Evolutionary conservation across 2,113 vertebrate species (phyloP), one percentile per base, ranked within the genome.

Genomic region (Nothobranchius kuhntae): DNA sequence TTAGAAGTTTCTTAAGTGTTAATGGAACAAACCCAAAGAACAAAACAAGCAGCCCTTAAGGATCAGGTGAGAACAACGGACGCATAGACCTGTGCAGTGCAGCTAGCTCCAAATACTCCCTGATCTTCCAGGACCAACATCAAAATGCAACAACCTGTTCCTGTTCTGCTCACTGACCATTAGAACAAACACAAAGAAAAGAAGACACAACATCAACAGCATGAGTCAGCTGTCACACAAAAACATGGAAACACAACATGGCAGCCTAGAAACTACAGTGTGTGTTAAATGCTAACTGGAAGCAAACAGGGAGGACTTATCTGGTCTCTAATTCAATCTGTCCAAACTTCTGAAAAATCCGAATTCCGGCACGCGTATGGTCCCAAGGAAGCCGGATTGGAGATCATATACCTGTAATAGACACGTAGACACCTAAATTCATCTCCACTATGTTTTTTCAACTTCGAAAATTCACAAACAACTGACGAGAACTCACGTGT

Each of bases 371-470:
- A 92, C 90, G 89, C 92, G 92, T 90, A 93, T 91, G 92, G 92
- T 92, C 91, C 92, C 92, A 89, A 92, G 92, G 92, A 93, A 91
- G 92, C 92, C 92, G 92, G 92, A 93, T 93, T 93, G 92, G 92
- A 93, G 92, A 93, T 91, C 92, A 93, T 93, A 93, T 93, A 93
- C 92, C 92, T 93, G 92, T 90, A 93, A 93, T 93, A 93, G 92
- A 93, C 92, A 93, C 71, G 92, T 90, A 92, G 88, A 93, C 78
- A 93, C 88, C 92, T 92, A 91, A 87, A 88, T 90, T 92, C 88
- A 93, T 92, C 90, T 91, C 86, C 90, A 91, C 91, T 92, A 90
- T 57, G 90, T 84, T 83, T 89, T 63, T 51, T 13, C 83, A 88
- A 91, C 87, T 89, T 90, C 84, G 78, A 87, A 89, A 84, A 91